These are phyloP conservation scores for Papilio xuthus DNA, from an alignment of 1,140 invertebrate genomes.

Conservation along the genomic window DNA sequence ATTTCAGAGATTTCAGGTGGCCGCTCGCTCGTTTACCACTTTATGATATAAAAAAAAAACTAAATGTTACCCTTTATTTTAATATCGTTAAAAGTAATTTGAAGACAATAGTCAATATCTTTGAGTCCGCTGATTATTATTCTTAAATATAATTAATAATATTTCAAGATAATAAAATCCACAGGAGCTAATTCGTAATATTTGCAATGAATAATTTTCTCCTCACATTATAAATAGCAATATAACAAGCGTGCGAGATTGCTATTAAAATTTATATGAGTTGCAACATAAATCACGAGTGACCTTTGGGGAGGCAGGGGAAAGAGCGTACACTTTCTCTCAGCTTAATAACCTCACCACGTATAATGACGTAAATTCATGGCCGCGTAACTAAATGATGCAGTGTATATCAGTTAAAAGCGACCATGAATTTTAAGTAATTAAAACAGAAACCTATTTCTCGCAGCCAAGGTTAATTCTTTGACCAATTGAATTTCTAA, in stretches of 20 bases:
- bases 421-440: slow-evolving; percentile 8
- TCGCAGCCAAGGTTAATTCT: neutral
- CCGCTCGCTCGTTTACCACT: too few species aligned
- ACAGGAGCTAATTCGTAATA: neutral
- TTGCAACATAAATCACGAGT: slow-evolving; percentile 8
- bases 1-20: too few species aligned
- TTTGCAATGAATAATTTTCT: neutral
- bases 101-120: too few species aligned
- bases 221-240: neutral
- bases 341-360: neutral
- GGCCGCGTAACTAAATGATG: slow-evolving; percentile 1
- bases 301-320: slow-evolving; percentile 13
- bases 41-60: too few species aligned
- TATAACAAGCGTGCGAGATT: neutral
- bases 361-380: slow-evolving; percentile 19
- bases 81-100: too few species aligned
- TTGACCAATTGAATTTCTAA: slow-evolving; percentile 2
- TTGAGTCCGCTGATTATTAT: neutral
- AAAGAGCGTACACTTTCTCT: slow-evolving; percentile 28
- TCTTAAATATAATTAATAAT: neutral
- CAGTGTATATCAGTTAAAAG: neutral
- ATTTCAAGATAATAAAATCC: too few species aligned
- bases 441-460: slow-evolving; percentile 30
- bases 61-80: too few species aligned
- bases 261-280: slow-evolving; percentile 1